A percentile compares a stretch with the other conserved stretches of the same genome.
These are phyloP conservation scores for Hololepta plana DNA, from an alignment of 2,888 invertebrate species.

Conservation along the genomic window DNA sequence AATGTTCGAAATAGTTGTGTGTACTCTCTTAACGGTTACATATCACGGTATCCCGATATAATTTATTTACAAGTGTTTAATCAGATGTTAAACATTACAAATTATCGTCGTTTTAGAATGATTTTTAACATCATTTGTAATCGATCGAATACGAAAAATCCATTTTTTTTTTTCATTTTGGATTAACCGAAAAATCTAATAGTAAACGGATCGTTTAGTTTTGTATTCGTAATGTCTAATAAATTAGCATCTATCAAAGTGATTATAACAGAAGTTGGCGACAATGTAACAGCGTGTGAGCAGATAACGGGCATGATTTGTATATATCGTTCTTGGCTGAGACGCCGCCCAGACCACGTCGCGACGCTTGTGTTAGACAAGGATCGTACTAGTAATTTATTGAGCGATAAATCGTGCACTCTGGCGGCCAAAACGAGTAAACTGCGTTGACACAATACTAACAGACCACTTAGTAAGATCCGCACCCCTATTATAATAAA, in stretches of 20 bases:
- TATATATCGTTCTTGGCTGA: conserved; percentile 19
- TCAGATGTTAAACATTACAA: too few species aligned
- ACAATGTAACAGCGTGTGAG: conserved; percentile 17
- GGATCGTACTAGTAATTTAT: conserved; percentile 25
- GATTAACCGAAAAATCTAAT: too few species aligned
- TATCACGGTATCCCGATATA: too few species aligned
- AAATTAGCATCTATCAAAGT: conserved; percentile 22
- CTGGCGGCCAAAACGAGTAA: conserved; percentile 28
- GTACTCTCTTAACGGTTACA: too few species aligned
- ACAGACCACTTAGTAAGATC: conserved; percentile 23
- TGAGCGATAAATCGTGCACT: conserved; percentile 30
- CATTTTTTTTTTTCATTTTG: too few species aligned
- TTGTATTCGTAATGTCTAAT: too few species aligned
- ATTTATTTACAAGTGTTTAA: too few species aligned
- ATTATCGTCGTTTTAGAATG: too few species aligned
- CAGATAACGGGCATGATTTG: conserved; percentile 22
- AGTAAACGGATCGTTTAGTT: too few species aligned
- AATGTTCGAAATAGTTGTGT: too few species aligned
- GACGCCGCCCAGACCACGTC: conserved; percentile 14
- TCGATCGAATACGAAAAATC: too few species aligned
- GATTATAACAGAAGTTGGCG: conserved; percentile 22
- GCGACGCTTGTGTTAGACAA: conserved; percentile 20
- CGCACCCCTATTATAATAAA: conserved; percentile 13
- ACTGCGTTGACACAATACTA: conserved; percentile 29
- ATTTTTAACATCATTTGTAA: too few species aligned